Percentiles rank a stretch among this genome's conserved stretches.
phyloP scores from a whole-genome alignment of 92 coral and sea anemone species.

The Porites cylindrica region DNA sequence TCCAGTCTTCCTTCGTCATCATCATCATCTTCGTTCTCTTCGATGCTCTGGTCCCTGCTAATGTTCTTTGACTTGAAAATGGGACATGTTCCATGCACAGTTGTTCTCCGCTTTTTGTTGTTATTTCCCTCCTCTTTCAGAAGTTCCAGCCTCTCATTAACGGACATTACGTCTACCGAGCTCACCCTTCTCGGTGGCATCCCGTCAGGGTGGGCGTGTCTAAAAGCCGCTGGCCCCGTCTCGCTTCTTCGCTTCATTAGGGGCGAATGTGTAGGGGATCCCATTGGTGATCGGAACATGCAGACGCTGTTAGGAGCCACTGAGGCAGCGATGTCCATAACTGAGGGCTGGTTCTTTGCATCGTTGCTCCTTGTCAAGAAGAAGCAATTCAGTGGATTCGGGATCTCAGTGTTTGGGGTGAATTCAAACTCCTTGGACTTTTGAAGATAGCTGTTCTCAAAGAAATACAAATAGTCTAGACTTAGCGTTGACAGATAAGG shows the following conservation, averaged over 20 bases:
- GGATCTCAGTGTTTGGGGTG: conserved; percentile 80
- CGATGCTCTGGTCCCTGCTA: conserved; percentile 2
- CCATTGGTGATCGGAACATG: conserved; percentile 90
- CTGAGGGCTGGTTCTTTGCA: conserved; percentile 70
- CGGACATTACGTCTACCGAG: conserved; percentile 36
- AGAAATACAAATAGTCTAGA: background rate
- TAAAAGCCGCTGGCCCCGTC: conserved; percentile 34
- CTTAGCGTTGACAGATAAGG: background rate
- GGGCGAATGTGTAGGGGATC: conserved; percentile 83
- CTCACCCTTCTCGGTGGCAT: conserved; percentile 43
- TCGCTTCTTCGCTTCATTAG: conserved; percentile 65
- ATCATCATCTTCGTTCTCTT: conserved; percentile 18
- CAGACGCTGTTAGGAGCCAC: conserved; percentile 91
- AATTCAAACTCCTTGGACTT: conserved; percentile 81
- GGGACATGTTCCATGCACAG: conserved; percentile 29
- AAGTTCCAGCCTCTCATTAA: conserved; percentile 28
- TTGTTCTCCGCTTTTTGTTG: conserved; percentile 8
- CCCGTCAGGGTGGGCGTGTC: conserved; percentile 3
- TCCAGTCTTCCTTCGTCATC: background rate
- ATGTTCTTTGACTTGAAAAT: conserved; percentile 15
- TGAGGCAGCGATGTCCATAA: conserved; percentile 87
- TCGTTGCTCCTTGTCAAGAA: conserved; percentile 81
- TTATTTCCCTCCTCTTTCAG: conserved; percentile 2
- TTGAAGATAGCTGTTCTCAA: conserved; percentile 72
- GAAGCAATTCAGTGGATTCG: conserved; percentile 94